Evolutionary conservation across 2,797 vertebrate genomes (phyloP), one percentile per base, ranked within the genome.

Genomic region (Melanotaenia maccullochi): DNA sequence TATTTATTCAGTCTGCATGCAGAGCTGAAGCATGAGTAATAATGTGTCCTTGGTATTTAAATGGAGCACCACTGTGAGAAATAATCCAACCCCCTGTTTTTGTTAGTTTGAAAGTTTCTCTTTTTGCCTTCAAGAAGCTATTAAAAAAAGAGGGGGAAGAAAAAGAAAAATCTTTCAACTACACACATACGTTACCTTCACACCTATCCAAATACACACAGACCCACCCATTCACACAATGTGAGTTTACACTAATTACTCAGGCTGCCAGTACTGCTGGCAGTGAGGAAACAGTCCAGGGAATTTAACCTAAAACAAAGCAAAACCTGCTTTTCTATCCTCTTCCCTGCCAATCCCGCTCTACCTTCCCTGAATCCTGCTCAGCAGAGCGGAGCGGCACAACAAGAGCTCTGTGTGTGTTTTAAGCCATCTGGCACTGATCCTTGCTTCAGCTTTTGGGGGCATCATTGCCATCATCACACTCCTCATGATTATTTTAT

Each of bases 271-370:
- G 60, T 42, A 71, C 66, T 83, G 60, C 73, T 90, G 89, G 88
- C 88, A 89, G 75, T 0, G n/a, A 85, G 68, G 62, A 79, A 66
- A 60, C 83, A 82, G 77, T 85, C 83, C 67, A 55, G 89, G 83
- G 90, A 91, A 76, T 90, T 88, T 72, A 76, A 82, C 69, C 79
- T 33, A 70, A 89, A 88, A 88, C 83, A 90, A 92, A 90, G 80
- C 67, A 71, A 84, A 84, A 88, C 78, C 76, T 83, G 76, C 66
- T 73, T 84, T 75, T 70, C 66, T 64, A 84, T 65, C 60, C 6
- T 14, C 54, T 86, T 72, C 81, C 76, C 76, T 85, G 81, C 78
- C 84, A 84, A 69, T 83, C 76, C 65, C 68, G 63, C 78, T 47
- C 56, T 47, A 79, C 78, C 67, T 65, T 64, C 76, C 22, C 77